Percentiles rank a stretch among this genome's conserved stretches.
phyloP scores from a whole-genome alignment of 2,797 vertebrate genomes.

The Vireo griseus region DNA sequence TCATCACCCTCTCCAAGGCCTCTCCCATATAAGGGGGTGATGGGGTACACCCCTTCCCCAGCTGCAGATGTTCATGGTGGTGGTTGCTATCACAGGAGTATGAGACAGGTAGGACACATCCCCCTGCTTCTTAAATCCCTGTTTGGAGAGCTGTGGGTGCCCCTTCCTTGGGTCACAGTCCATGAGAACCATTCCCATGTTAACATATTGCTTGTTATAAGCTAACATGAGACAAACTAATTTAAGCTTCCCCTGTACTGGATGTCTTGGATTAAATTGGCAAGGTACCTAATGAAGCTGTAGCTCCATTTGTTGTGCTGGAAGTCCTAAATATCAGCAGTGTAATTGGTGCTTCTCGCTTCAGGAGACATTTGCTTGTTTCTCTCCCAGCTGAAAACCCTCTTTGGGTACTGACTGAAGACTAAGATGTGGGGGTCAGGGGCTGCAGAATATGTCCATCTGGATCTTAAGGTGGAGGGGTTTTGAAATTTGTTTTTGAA shows the following conservation, averaged over 20 bases:
- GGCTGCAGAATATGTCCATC: background rate
- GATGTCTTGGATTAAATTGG: slow-evolving; percentile 56
- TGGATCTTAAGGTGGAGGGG: background rate
- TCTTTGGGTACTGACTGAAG: background rate
- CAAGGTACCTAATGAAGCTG: slow-evolving; percentile 49
- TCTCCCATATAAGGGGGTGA: background rate
- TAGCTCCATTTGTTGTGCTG: slow-evolving; percentile 41
- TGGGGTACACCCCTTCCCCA: fast-evolving
- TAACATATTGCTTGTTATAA: slow-evolving; percentile 23
- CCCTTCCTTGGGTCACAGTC: fast-evolving
- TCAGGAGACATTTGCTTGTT: background rate
- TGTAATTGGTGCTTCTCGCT: slow-evolving; percentile 20
- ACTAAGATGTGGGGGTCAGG: background rate
- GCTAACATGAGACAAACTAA: slow-evolving; percentile 28
- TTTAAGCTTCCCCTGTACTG: slow-evolving; percentile 56
- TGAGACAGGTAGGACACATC: background rate
- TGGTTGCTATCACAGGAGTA: fast-evolving
- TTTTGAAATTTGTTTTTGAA: background rate
- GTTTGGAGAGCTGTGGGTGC: background rate
- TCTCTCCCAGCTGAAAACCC: background rate
- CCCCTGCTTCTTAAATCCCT: fast-evolving
- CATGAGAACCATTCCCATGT: background rate
- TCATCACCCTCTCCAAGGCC: background rate
- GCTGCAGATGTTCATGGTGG: fast-evolving
- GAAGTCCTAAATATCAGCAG: slow-evolving; percentile 61